Conservation (phyloP, 2,113 vertebrate genomes). For the Tupaia tana region DNA sequence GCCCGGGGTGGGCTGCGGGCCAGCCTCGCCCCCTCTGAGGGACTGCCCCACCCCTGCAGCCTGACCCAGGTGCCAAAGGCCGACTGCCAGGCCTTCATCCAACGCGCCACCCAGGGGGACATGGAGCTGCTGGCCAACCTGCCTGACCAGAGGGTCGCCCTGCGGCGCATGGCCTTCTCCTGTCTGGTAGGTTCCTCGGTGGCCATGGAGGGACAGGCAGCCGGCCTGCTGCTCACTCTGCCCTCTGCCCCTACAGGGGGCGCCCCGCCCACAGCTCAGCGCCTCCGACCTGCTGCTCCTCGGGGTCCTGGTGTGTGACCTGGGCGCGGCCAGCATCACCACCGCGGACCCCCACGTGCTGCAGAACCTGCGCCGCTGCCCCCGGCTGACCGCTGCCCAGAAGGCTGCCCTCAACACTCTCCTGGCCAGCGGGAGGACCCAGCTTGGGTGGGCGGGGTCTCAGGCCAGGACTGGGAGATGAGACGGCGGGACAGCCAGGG, state of each 20-base stretch:
- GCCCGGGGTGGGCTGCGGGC: not conserved
- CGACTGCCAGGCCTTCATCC: constrained; percentile 75
- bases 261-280: constrained; percentile 16
- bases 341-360: constrained; percentile 51
- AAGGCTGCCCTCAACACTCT: constrained; percentile 53
- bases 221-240: not conserved
- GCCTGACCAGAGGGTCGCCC: constrained; percentile 63
- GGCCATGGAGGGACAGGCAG: not conserved
- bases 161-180: constrained; percentile 66
- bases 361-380: constrained; percentile 82
- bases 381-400: constrained; percentile 58
- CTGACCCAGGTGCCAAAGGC: not conserved
- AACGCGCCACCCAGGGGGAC: constrained; percentile 74
- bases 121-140: constrained; percentile 79
- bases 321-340: constrained; percentile 65
- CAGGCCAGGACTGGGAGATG: not conserved
- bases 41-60: constrained; percentile 59
- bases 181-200: constrained; percentile 78
- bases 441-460: constrained; percentile 63
- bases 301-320: constrained; percentile 79
- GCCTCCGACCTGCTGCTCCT: constrained; percentile 75
- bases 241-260: constrained; percentile 63
- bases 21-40: fast-evolving
- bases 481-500: not conserved
- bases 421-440: constrained; percentile 69